A percentile compares a stretch with the other conserved stretches of the same genome.
These are phyloP conservation scores for Echinops telfairi DNA, from an alignment of 2,113 vertebrate species.

Conservation along the genomic window DNA sequence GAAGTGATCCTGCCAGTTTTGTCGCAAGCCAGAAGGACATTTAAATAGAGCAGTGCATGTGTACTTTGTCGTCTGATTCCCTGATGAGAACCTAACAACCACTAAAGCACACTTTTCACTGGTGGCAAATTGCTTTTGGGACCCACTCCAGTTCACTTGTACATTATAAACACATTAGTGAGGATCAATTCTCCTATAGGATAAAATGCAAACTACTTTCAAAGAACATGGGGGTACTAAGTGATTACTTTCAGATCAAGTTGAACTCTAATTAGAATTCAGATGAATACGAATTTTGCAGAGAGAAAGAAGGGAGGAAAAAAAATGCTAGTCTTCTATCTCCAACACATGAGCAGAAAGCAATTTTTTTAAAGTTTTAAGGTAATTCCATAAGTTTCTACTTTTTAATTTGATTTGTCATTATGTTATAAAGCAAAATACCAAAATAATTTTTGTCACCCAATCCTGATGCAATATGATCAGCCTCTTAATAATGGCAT, in stretches of 20 bases:
- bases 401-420: not conserved
- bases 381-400: slow-evolving; percentile 16
- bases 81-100: slow-evolving; percentile 69
- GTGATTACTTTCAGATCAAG: slow-evolving; percentile 12
- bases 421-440: slow-evolving; percentile 10
- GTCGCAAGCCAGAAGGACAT: slow-evolving; percentile 70
- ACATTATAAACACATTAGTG: slow-evolving; percentile 66
- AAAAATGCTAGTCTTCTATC: not conserved
- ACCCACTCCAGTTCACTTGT: slow-evolving; percentile 65
- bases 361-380: not conserved
- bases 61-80: slow-evolving; percentile 51
- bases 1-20: slow-evolving; percentile 66
- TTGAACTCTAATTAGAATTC: slow-evolving; percentile 19
- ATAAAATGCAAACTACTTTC: slow-evolving; percentile 40
- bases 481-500: not conserved
- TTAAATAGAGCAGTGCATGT: slow-evolving; percentile 73
- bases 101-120: slow-evolving; percentile 68
- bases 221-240: slow-evolving; percentile 23
- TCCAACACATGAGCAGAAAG: not conserved
- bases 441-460: not conserved
- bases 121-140: slow-evolving; percentile 51
- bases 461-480: not conserved
- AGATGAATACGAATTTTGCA: not conserved
- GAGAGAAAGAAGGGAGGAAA: not conserved
- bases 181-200: not conserved